These are phyloP conservation scores for Lipophrys pholis DNA, from an alignment of 2,113 vertebrate species.

Conservation along the genomic window DNA sequence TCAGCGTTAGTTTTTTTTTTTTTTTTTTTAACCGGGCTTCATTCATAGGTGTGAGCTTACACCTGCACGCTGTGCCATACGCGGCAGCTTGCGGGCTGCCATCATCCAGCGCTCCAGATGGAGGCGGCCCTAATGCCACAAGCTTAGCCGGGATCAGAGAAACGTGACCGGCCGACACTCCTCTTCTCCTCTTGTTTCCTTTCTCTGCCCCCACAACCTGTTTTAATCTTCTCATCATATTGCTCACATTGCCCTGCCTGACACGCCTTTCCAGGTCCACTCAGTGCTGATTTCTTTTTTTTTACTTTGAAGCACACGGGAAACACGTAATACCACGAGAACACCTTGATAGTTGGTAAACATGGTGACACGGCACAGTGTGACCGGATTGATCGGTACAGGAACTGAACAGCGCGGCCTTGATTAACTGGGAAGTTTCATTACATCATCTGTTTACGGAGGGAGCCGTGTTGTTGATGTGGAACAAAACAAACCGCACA, in stretches of 20 bases:
- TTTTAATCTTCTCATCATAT: conserved; percentile 15
- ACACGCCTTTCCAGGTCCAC: background rate
- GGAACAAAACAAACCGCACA: background rate
- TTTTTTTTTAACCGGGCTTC: background rate
- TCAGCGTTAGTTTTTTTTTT: background rate
- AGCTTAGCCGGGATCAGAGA: conserved; percentile 73
- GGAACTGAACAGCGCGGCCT: conserved; percentile 3
- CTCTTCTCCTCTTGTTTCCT: conserved; percentile 20
- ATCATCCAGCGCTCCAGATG: conserved; percentile 66
- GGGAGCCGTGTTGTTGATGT: background rate
- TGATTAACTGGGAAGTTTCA: too few relatives aligned
- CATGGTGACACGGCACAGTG: conserved; percentile 10
- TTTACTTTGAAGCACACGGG: too few relatives aligned
- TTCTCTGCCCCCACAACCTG: conserved; percentile 19
- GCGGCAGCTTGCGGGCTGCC: conserved; percentile 20
- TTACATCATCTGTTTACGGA: conserved; percentile 21
- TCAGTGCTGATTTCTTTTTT: too few relatives aligned
- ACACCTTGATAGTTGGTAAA: conserved; percentile 23
- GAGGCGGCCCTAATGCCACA: conserved; percentile 63
- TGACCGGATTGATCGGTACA: conserved; percentile 25
- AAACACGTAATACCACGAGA: background rate
- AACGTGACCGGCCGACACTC: conserved; percentile 63
- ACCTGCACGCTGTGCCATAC: conserved; percentile 17
- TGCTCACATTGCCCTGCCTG: background rate
- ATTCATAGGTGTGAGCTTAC: conserved; percentile 6